Percentiles rank a stretch among this genome's conserved stretches.
Evolutionary conservation across 2,113 vertebrate genomes (phyloP).

Genomic region (Talpa occidentalis): DNA sequence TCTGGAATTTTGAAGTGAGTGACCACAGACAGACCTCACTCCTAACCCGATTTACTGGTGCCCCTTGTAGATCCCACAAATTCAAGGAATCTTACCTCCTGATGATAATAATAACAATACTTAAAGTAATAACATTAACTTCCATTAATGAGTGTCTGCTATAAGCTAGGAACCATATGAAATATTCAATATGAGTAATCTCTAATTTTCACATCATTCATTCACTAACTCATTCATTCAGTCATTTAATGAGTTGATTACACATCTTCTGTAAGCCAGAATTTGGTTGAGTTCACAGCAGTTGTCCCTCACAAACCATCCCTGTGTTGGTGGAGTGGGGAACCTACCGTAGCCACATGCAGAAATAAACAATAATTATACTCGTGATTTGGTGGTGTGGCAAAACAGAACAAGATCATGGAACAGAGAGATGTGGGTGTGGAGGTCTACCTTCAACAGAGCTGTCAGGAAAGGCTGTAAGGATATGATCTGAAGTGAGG

Average conservation of each 20-base stretch:
- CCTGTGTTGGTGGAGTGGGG: rapidly evolving
- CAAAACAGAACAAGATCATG: background rate
- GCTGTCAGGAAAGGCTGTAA: background rate
- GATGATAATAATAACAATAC: background rate
- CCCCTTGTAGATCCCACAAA: background rate
- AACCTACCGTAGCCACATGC: rapidly evolving
- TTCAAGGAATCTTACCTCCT: background rate
- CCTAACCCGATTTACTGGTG: background rate
- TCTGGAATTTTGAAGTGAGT: slow-evolving; percentile 26
- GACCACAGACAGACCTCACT: background rate
- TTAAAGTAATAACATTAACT: background rate
- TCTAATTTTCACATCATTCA: background rate
- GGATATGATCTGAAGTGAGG: background rate
- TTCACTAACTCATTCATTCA: background rate
- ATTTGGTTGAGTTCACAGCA: background rate
- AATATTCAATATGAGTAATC: background rate
- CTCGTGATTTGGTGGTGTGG: rapidly evolving
- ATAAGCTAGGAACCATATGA: background rate
- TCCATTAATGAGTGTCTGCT: background rate
- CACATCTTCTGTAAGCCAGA: background rate
- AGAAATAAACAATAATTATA: background rate
- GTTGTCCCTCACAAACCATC: background rate
- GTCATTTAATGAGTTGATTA: background rate
- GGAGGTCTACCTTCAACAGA: background rate
- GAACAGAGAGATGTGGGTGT: background rate